Conservation (phyloP, 2,888 invertebrate genomes). For the Fragum whitleyi region DNA sequence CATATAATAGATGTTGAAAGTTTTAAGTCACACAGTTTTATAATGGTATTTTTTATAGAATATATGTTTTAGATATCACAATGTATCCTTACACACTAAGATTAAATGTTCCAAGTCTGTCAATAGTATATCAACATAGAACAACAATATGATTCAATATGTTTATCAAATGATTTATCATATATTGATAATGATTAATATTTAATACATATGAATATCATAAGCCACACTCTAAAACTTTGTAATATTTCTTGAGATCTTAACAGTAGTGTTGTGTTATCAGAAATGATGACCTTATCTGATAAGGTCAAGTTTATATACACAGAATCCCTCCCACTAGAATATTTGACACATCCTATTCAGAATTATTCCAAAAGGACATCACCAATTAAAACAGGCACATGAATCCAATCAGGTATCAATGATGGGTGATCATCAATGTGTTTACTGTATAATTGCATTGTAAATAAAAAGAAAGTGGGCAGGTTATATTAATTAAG, state of each 20-base stretch:
- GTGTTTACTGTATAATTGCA: constrained; percentile 20
- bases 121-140: not conserved
- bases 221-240: not conserved
- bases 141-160: not conserved
- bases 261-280: constrained; percentile 13
- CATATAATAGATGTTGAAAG: not conserved
- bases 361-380: not conserved
- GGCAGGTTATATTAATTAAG: constrained; percentile 20
- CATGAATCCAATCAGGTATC: constrained; percentile 18
- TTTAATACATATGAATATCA: not conserved
- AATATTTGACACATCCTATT: constrained; percentile 26
- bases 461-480: constrained; percentile 22
- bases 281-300: constrained; percentile 39
- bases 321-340: constrained; percentile 4
- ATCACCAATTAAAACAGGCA: constrained; percentile 10
- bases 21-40: no score
- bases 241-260: not conserved
- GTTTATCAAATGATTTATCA: not conserved
- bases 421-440: not conserved
- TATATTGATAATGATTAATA: not conserved
- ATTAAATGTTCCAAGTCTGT: not conserved
- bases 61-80: not conserved
- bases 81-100: not conserved
- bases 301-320: constrained; percentile 56
- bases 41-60: not conserved